Evolutionary conservation across 2,888 invertebrate species (phyloP), one percentile per base, ranked within the genome.

Genomic region (Leptopilina syphax): DNA sequence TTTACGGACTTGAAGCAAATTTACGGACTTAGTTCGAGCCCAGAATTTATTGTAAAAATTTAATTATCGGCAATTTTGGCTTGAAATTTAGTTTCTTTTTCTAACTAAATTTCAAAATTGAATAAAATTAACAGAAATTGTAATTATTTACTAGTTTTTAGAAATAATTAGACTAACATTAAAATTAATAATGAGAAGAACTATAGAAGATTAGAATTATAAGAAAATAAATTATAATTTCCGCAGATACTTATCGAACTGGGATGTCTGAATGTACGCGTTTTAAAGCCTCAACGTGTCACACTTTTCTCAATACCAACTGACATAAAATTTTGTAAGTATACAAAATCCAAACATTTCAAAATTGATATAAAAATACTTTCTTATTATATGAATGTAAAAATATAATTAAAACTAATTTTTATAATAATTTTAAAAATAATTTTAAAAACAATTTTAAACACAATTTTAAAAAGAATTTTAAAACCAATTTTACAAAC

Each of bases 201-300:
- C 27, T 27, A 1, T 44, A 44, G 44, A 44, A 44, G 7, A 44
- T 8, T 44, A 44, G 3, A 41, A 41, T 41, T 5, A 41, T 67
- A 66, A 73, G 18, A 76, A 80, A 70, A 73, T 66, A 57, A 44
- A 44, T 44, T 44, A 8, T 8, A 44, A 44, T 44, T 44, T 77
- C 90, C 93, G 60, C 90, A 95, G 93, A 91, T 95, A 80, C 90
- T 95, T 34, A 88, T 92, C 79, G 93, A 93, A 78, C 86, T 95
- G 70, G 93, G 92, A n/a, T 95, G 95, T 86, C 73, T 95, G 41
- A 88, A 92, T 83, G 90, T 93, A 67, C 92, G 90, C 77, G 87
- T 90, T 3, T 87, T 92, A 79, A 89, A 88, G 79, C 88, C 88
- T 66, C 82, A 89, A 6, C 90, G 90, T 41, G 86, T 91, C 24